Percentiles rank a stretch among this genome's conserved stretches.
Evolutionary conservation across 2,888 invertebrate species (phyloP).

Genomic region (Autographa pulchrina): DNA sequence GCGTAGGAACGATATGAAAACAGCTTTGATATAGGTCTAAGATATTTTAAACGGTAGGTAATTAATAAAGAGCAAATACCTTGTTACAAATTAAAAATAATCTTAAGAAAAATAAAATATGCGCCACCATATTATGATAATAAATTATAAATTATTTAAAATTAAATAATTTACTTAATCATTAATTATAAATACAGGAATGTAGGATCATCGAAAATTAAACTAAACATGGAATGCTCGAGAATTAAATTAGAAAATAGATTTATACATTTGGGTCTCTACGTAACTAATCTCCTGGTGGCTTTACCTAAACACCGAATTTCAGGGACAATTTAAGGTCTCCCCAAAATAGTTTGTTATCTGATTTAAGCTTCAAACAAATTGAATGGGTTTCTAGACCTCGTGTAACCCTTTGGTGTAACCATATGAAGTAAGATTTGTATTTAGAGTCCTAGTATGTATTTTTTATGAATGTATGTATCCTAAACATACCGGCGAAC

Average conservation of each 20-base stretch:
- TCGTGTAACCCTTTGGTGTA: no score
- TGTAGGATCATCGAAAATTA: not conserved
- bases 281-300: not conserved
- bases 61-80: no score
- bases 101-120: no score
- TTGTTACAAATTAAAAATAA: no score
- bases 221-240: not conserved
- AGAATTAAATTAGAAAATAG: not conserved
- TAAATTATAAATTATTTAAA: no score
- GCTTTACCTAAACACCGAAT: not conserved
- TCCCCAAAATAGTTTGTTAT: not conserved
- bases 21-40: no score
- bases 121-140: no score
- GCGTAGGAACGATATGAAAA: no score
- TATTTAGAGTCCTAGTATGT: not conserved
- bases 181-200: not conserved
- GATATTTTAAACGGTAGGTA: no score
- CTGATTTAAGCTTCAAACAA: not conserved
- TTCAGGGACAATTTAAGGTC: not conserved
- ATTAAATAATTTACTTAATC: no score
- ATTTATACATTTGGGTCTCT: not conserved
- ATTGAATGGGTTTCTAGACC: not conserved
- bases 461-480: no score
- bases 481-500: no score
- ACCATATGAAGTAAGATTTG: not conserved